phyloP scores from a whole-genome alignment of 2,113 vertebrate genomes.

The Origma solitaria region DNA sequence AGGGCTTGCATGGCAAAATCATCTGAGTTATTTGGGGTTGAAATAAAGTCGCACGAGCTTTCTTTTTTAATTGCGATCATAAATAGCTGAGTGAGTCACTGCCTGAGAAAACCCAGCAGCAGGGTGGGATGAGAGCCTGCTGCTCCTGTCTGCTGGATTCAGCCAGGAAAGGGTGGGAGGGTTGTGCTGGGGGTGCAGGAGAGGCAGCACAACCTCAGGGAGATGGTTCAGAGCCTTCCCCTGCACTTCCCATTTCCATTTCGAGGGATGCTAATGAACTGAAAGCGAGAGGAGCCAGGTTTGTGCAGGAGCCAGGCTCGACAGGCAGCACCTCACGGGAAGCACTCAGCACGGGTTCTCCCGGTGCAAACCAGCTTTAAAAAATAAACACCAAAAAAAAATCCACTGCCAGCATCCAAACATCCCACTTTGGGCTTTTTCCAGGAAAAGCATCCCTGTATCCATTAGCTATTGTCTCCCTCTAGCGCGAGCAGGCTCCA shows the following conservation, averaged over 20 bases:
- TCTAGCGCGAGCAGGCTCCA: slow-evolving; percentile 29
- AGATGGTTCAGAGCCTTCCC: not conserved
- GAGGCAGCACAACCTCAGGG: not conserved
- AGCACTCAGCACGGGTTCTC: rapidly evolving
- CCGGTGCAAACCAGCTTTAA: rapidly evolving
- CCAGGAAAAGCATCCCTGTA: not conserved
- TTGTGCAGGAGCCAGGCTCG: rapidly evolving
- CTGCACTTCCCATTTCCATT: not conserved
- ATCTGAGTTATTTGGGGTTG: not conserved
- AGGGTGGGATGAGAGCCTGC: not conserved
- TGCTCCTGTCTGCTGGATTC: not conserved
- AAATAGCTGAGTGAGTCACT: not conserved
- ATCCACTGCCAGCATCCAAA: not conserved
- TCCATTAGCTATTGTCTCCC: slow-evolving; percentile 62
- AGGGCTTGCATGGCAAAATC: not conserved
- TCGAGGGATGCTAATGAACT: rapidly evolving
- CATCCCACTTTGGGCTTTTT: not conserved
- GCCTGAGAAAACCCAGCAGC: not conserved
- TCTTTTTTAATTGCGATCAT: not conserved
- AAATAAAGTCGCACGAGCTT: not conserved
- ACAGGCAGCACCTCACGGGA: rapidly evolving
- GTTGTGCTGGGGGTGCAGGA: rapidly evolving
- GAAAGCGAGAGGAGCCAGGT: not conserved
- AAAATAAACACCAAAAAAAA: not conserved
- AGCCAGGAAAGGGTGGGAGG: not conserved